These are phyloP conservation scores for Psittacara wagleri DNA, from an alignment of 2,113 vertebrate species.

Conservation along the genomic window DNA sequence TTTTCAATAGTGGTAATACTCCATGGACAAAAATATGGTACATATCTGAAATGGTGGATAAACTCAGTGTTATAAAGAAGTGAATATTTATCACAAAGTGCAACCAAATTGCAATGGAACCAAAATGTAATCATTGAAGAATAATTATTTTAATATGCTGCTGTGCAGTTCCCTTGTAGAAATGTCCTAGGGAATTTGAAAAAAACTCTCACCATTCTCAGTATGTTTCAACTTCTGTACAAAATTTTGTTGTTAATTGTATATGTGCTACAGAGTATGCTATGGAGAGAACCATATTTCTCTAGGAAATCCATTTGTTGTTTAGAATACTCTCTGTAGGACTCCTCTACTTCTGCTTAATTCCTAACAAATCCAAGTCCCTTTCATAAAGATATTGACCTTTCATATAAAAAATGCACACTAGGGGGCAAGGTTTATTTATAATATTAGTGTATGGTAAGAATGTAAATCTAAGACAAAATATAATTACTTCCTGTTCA, in stretches of 20 bases:
- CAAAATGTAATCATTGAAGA: background rate
- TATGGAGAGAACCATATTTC: background rate
- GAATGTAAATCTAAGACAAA: background rate
- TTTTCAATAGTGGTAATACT: background rate
- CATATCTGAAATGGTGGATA: background rate
- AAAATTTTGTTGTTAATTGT: background rate
- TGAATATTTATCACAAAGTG: background rate
- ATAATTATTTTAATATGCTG: background rate
- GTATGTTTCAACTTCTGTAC: background rate
- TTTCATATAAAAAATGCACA: background rate
- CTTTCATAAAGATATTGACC: background rate
- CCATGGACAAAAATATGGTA: background rate
- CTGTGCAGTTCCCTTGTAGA: background rate
- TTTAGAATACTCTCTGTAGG: background rate
- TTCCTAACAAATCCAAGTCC: background rate
- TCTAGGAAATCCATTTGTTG: background rate
- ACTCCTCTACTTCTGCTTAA: background rate
- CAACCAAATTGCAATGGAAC: background rate
- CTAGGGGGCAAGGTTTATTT: background rate
- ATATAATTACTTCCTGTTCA: background rate
- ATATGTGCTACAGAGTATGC: background rate
- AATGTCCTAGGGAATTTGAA: background rate
- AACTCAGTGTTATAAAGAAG: background rate
- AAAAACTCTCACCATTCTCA: background rate
- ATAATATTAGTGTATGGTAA: background rate